These are phyloP conservation scores for Chorisops tibialis DNA, from an alignment of 2,888 invertebrate species.

Conservation along the genomic window DNA sequence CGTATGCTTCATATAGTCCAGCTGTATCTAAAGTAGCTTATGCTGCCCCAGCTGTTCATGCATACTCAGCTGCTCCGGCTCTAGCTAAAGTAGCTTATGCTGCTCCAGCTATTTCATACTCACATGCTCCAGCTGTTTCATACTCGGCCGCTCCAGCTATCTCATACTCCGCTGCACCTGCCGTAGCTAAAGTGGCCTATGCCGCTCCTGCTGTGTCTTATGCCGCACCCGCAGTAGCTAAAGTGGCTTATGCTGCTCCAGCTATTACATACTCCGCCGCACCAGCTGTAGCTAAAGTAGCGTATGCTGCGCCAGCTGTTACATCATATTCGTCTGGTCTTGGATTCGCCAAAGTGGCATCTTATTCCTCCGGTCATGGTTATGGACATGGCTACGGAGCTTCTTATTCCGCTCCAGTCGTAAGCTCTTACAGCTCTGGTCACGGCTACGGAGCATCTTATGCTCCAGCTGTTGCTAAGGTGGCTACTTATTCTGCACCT, in stretches of 20 bases:
- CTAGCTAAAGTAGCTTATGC: slow-evolving; percentile 33
- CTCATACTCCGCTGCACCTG: slow-evolving; percentile 20
- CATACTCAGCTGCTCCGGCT: slow-evolving; percentile 29
- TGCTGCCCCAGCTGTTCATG: slow-evolving; percentile 32
- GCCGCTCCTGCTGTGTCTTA: slow-evolving; percentile 33
- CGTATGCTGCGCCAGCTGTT: too few relatives aligned
- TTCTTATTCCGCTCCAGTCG: slow-evolving; percentile 22
- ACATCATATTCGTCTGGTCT: too few relatives aligned
- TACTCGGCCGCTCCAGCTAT: slow-evolving; percentile 5
- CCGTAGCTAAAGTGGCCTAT: slow-evolving; percentile 31
- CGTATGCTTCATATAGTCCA: too few relatives aligned
- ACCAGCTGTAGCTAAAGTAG: slow-evolving; percentile 19
- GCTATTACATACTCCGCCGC: slow-evolving; percentile 22
- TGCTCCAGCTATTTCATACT: slow-evolving; percentile 22
- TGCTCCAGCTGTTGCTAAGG: slow-evolving; percentile 42
- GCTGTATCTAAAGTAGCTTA: slow-evolving; percentile 26
- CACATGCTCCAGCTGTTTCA: slow-evolving; percentile 28
- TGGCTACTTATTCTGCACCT: slow-evolving; percentile 34
- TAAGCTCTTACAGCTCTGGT: not conserved
- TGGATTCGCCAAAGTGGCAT: too few relatives aligned
- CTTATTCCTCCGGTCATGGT: too few relatives aligned
- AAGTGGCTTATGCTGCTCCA: slow-evolving; percentile 36
- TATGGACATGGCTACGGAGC: not conserved
- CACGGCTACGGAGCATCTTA: not conserved
- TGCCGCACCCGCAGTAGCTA: slow-evolving; percentile 32